Percentiles rank a stretch among this genome's conserved stretches.
Conservation (phyloP, 2,888 invertebrate genomes). For the Isoperla grammatica region DNA sequence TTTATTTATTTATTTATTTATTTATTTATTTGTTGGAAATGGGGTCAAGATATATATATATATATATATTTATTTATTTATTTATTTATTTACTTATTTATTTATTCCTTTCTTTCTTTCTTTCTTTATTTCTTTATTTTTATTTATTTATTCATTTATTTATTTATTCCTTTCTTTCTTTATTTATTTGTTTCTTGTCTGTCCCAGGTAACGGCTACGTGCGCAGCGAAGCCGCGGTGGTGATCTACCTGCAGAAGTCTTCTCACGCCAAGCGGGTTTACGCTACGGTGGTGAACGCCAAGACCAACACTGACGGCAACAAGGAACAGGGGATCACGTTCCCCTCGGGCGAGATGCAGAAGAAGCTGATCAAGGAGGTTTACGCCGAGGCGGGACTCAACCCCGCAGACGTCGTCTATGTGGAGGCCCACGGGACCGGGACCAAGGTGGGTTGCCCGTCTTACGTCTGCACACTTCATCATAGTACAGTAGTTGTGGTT, state of each 20-base stretch:
- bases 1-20: too few relatives aligned
- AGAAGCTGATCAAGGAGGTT: slow-evolving; percentile 74
- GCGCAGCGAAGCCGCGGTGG: slow-evolving; percentile 81
- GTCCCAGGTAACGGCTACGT: slow-evolving; percentile 78
- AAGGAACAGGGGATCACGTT: slow-evolving; percentile 88
- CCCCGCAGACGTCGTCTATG: slow-evolving; percentile 79
- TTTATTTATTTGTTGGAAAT: too few relatives aligned
- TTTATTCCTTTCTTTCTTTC: too few relatives aligned
- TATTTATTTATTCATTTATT: too few relatives aligned
- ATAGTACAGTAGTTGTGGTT: too few relatives aligned
- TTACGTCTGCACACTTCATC: too few relatives aligned
- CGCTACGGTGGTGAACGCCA: slow-evolving; percentile 80
- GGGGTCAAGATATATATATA: too few relatives aligned
- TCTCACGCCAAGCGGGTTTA: slow-evolving; percentile 72
- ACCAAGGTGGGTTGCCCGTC: slow-evolving; percentile 80
- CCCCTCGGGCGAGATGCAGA: slow-evolving; percentile 76
- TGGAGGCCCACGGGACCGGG: slow-evolving; percentile 98
- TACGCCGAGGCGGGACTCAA: slow-evolving; percentile 78
- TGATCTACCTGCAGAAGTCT: slow-evolving; percentile 74
- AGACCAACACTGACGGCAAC: slow-evolving; percentile 88
- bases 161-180: too few relatives aligned
- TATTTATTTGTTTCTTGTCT: neutral
- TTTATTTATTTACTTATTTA: slow-evolving; percentile 1
- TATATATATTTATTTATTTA: too few relatives aligned
- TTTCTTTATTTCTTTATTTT: too few relatives aligned